These are phyloP conservation scores for Amblyraja radiata DNA, from an alignment of 2,797 vertebrate genomes.

Conservation along the genomic window DNA sequence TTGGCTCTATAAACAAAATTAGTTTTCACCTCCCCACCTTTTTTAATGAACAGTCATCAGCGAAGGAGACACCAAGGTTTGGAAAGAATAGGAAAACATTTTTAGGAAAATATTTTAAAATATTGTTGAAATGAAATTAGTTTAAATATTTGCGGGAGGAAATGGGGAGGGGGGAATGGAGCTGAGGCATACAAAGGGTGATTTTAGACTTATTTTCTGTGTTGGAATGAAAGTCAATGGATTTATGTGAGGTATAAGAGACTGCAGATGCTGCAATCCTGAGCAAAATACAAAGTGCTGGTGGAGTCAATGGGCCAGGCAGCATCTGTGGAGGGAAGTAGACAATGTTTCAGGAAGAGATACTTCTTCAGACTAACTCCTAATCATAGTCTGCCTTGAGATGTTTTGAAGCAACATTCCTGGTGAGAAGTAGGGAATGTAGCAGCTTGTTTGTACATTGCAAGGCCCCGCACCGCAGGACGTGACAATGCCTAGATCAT, in stretches of 20 bases:
- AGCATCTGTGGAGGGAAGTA: no score
- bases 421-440: background rate
- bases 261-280: no score
- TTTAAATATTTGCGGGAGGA: background rate
- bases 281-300: no score
- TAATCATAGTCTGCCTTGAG: no score
- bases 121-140: background rate
- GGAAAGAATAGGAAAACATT: background rate
- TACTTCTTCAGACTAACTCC: no score
- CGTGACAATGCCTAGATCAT: background rate
- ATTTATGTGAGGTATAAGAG: background rate
- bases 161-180: background rate
- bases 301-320: no score
- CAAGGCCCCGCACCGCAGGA: background rate
- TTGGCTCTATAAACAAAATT: constrained; percentile 18
- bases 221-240: background rate
- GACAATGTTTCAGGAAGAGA: no score
- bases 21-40: background rate
- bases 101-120: background rate
- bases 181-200: background rate
- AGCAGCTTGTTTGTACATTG: background rate
- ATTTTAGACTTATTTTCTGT: background rate
- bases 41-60: background rate
- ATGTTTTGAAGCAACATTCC: background rate
- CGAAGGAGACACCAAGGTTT: no score